Base-by-base conservation (phyloP, 2,888 invertebrate species). In the Drosophila percnosoma region DNA sequence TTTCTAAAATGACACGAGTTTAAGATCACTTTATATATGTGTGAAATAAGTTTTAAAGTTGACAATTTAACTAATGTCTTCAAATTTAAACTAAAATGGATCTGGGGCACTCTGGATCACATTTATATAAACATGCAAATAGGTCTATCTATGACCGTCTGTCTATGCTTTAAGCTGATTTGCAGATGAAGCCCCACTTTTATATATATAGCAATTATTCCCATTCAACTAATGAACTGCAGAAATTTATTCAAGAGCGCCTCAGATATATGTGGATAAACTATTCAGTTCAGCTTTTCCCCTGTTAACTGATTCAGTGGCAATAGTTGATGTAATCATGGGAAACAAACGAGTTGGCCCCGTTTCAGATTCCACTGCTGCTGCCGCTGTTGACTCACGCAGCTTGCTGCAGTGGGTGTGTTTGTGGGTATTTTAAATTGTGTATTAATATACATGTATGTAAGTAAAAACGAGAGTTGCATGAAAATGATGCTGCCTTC, bases 281-380 rank as follows among this genome's bases (percentile, higher is more conserved):
- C 10, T 3, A 18, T 54, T 24, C 10, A 27, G 36, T 4, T 36
- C 13, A 36, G 36, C 11, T 36, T 36, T 54, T 54, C 36, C 24
- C 24, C 18, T 36, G 27, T 27, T 1, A 38, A 55, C 18, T 27
- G 27, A 38, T 7, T 38, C 54, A 55, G 36, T 36, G 27, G 18
- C 7, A 55, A 36, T 13, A 55, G 36, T 54, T 24, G 10, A 34
- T 54, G 11, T 11, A 18, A 24, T 27, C 54, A 18, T 27, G 54
- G 27, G 18, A 54, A 18, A 10, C 27, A 55, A 27, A 38, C n/a
- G 27, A 55, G 55, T 55, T 55, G 27, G 27, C 55, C 36, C 54
- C 36, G 54, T n/a, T 54, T 36, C 18, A 7, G 8, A 36, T 27
- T 36, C n/a, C 27, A 5, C 13, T 29, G 49, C 29, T 29, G 27